These are phyloP conservation scores for Cyclina sinensis DNA, from an alignment of 1,140 invertebrate genomes.

Conservation along the genomic window DNA sequence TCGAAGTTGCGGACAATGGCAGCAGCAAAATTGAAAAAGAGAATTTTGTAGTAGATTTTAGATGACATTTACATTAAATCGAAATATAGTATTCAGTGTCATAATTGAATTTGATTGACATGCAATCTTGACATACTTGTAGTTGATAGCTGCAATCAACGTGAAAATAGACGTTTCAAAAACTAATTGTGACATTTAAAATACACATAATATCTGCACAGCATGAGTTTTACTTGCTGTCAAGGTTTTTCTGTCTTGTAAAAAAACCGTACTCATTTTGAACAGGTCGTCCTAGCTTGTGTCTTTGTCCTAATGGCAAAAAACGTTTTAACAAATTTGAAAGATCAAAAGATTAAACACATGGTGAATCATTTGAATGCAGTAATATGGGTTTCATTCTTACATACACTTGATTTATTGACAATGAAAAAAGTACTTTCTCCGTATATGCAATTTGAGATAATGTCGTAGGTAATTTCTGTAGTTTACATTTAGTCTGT, in stretches of 20 bases:
- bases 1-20: not conserved
- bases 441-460: no score
- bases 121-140: not conserved
- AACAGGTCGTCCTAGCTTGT: no score
- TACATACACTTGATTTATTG: no score
- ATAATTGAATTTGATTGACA: not conserved
- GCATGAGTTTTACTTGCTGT: conserved; percentile 3
- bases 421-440: no score
- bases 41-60: not conserved
- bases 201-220: conserved; percentile 1
- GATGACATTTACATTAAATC: not conserved
- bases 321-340: no score
- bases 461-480: no score
- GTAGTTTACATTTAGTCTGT: no score
- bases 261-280: no score
- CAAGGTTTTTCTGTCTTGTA: not conserved
- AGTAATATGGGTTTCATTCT: no score
- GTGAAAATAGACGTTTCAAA: not conserved
- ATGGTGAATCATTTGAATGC: no score
- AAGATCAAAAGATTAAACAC: no score
- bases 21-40: not conserved
- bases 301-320: no score
- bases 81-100: conserved; percentile 5
- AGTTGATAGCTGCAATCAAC: not conserved
- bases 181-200: conserved; percentile 25